These are phyloP conservation scores for Colaptes auratus DNA, from an alignment of 2,113 vertebrate genomes.

Conservation along the genomic window DNA sequence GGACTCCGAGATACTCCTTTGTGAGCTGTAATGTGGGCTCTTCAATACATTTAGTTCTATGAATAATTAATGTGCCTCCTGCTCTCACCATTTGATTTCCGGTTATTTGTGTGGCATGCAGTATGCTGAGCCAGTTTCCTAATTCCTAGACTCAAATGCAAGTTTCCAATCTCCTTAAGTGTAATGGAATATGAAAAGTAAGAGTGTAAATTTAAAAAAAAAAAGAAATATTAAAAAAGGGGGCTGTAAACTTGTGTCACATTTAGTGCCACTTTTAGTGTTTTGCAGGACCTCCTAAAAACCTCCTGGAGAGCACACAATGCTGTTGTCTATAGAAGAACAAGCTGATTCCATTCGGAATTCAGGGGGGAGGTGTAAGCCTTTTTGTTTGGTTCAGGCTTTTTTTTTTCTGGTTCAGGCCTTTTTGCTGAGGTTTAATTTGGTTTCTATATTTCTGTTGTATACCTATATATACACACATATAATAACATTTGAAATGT, in stretches of 20 bases:
- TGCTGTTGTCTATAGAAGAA: neutral
- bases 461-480: neutral
- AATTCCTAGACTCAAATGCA: conserved; percentile 23
- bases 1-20: conserved; percentile 47
- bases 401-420: neutral
- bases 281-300: too few relatives aligned
- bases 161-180: conserved; percentile 21
- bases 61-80: conserved; percentile 67
- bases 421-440: neutral
- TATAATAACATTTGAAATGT: neutral
- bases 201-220: neutral
- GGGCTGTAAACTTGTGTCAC: neutral
- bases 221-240: neutral
- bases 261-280: too few relatives aligned
- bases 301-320: neutral
- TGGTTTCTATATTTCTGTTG: neutral
- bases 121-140: conserved; percentile 46
- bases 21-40: conserved; percentile 58
- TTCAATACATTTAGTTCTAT: conserved; percentile 65
- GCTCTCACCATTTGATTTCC: conserved; percentile 57
- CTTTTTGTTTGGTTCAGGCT: neutral
- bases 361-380: neutral
- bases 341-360: neutral
- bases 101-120: conserved; percentile 52
- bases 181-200: conserved; percentile 40